Base-by-base conservation (phyloP, 2,113 vertebrate species). In the Oostethus manadensis region DNA sequence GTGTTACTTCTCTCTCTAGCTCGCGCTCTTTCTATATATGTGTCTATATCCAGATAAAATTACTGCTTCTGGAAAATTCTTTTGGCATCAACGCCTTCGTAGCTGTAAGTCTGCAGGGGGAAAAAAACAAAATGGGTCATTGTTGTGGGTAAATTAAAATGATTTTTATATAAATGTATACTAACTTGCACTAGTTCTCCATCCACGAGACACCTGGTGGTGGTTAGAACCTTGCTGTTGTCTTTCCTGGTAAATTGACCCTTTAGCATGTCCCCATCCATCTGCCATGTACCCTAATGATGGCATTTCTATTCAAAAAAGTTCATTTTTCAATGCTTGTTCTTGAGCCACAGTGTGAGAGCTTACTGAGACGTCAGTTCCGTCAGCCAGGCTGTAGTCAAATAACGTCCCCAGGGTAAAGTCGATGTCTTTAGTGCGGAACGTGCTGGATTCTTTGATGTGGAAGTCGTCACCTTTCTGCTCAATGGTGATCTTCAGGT, bases 61-160 rank as follows among this genome's bases (percentile, higher is more conserved):
- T 77, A 98, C 17, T 60, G 83, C 78, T 85, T 95, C 80, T 96
- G 98, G 86, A 97, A 98, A 88, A 89, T 71, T 74, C 95, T 92
- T 82, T 93, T 94, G 38, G 94, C 91, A 42, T 94, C 88, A 26
- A 94, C 91, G 50, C 94, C 95, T 44, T 98, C 93, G 1, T 96
- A 97, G 14, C 20, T 1, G 0, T 94, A 98, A 48, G 61, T 90
- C 96, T 99, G 86, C 7, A 21, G 44, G 47, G 45, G 11, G 17
- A 45, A 43, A 46, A 21, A 16, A 23, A 23, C 42, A 44, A 56
- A 42, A 60, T 17, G 8, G 10, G 23, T 2, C 29, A 33, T 33
- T 33, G 0, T 48, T 56, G 21, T 29, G 26, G 11, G 23, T 13
- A n/a, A n/a, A 16, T 4, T 46, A 42, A 42, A 42, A 14, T 42